A percentile compares a stretch with the other conserved stretches of the same genome.
Conservation (phyloP, 1,140 invertebrate genomes). For the Brachionus rotundiformis region DNA sequence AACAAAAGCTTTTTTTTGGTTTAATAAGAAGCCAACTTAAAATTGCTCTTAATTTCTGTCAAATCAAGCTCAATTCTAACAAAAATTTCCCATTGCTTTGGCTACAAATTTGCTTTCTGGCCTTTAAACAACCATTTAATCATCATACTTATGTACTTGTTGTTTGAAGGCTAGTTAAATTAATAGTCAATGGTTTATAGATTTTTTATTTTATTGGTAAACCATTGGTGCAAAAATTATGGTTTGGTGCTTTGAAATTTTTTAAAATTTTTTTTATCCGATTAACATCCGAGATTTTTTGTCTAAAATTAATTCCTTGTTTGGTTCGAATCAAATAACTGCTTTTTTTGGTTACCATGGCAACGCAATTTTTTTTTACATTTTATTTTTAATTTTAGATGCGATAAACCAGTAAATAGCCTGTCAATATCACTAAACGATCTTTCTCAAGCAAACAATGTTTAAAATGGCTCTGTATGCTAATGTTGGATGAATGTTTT, state of each 20-base stretch:
- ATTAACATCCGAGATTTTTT: conserved; percentile 34
- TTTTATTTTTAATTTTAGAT: conserved; percentile 39
- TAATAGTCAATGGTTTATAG: not conserved
- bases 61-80: conserved; percentile 11
- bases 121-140: not conserved
- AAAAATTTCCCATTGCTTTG: not conserved
- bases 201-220: not conserved
- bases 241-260: conserved; percentile 35
- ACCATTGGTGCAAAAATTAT: not conserved
- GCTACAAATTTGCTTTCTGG: not conserved
- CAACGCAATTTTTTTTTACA: not conserved
- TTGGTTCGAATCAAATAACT: conserved; percentile 43
- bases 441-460: conserved; percentile 47
- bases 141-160: not conserved
- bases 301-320: not conserved
- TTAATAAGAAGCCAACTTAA: not conserved
- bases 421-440: not conserved
- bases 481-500: conserved; percentile 12
- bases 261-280: conserved; percentile 14
- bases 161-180: not conserved
- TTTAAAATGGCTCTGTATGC: conserved; percentile 11
- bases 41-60: not conserved
- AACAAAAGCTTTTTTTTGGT: conserved; percentile 2
- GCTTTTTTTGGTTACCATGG: not conserved
- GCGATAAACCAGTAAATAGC: not conserved